Evolutionary conservation across 2,888 invertebrate species (phyloP).

Genomic region (Seira sanloemensis): DNA sequence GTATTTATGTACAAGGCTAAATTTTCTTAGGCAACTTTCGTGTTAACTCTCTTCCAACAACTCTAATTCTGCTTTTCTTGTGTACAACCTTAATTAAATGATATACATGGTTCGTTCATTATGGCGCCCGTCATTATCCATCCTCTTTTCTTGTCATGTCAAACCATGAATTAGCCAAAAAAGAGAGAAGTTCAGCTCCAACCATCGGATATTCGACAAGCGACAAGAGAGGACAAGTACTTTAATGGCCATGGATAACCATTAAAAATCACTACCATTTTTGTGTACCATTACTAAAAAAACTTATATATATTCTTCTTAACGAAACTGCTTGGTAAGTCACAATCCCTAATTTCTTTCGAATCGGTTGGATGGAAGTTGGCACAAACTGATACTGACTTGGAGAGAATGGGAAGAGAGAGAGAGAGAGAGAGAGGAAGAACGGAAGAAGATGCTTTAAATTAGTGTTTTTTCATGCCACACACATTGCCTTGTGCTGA

Average conservation of each 20-base stretch:
- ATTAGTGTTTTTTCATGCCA: slow-evolving; percentile 5
- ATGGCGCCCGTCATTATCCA: slow-evolving; percentile 27
- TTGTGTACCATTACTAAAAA: slow-evolving; percentile 3
- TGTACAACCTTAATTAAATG: slow-evolving; percentile 42
- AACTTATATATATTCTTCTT: no score
- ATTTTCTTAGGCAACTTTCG: neutral
- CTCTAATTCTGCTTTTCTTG: neutral
- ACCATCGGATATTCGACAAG: slow-evolving; percentile 6
- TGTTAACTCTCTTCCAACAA: no score
- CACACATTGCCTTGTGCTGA: neutral
- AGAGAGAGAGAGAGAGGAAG: neutral
- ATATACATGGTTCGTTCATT: slow-evolving; percentile 35
- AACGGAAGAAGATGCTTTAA: neutral
- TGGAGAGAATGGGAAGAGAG: no score
- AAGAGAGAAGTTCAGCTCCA: slow-evolving; percentile 8
- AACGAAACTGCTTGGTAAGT: neutral
- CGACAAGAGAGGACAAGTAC: slow-evolving; percentile 19
- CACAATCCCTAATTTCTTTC: neutral
- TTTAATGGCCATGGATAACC: slow-evolving; percentile 19
- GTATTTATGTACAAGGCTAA: neutral
- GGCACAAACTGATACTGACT: slow-evolving; percentile 2
- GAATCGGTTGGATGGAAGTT: slow-evolving; percentile 9
- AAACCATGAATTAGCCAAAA: slow-evolving; percentile 36
- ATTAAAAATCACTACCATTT: slow-evolving; percentile 40
- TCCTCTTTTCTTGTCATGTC: slow-evolving; percentile 33